phyloP scores from a whole-genome alignment of 2,113 vertebrate genomes.

The Vulpes lagopus region DNA sequence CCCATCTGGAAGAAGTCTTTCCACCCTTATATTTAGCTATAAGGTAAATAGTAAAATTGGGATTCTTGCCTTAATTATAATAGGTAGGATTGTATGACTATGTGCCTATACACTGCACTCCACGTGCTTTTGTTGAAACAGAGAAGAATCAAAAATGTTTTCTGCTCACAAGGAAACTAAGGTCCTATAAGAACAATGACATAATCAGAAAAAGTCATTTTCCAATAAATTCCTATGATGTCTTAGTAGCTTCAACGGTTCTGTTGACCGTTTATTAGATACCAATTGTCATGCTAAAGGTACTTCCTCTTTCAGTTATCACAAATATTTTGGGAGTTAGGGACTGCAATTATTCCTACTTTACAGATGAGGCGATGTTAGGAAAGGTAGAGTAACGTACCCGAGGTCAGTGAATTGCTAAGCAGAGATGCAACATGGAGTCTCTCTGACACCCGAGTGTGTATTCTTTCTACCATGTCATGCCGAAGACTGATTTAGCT shows the following conservation, averaged over 20 bases:
- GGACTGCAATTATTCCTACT: background rate
- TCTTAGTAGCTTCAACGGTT: background rate
- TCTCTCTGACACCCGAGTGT: background rate
- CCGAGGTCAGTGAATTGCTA: background rate
- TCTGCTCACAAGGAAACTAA: background rate
- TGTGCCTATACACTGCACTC: rapidly evolving
- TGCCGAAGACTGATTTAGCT: background rate
- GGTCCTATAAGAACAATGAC: background rate
- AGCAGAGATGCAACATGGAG: background rate
- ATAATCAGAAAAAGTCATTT: background rate
- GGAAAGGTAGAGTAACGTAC: background rate
- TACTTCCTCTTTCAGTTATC: background rate
- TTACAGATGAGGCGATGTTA: background rate
- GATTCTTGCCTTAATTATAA: background rate
- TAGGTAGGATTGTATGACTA: background rate
- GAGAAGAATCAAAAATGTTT: background rate
- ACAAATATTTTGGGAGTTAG: background rate
- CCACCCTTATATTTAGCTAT: background rate
- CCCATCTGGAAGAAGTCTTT: background rate
- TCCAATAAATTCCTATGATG: background rate
- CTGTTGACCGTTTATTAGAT: background rate
- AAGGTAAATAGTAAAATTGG: background rate
- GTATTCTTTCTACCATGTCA: background rate
- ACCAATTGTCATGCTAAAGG: background rate
- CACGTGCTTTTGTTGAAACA: background rate